Conservation (phyloP, 2,113 vertebrate genomes). For the Mola mola region DNA sequence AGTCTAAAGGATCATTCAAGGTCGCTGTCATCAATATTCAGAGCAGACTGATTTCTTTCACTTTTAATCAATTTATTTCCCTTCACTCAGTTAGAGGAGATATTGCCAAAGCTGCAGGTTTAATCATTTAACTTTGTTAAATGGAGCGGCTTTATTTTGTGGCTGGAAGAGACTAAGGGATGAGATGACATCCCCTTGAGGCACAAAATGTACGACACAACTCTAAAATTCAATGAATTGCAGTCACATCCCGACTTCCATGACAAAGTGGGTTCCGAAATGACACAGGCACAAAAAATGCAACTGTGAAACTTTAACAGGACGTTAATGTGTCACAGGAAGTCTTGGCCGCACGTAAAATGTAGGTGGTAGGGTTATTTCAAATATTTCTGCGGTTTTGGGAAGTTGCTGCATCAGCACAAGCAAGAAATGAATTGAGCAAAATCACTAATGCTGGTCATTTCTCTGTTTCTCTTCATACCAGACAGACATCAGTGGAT, state of each 20-base stretch:
- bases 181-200: not conserved
- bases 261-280: not conserved
- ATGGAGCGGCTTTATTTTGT: not conserved
- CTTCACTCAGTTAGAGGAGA: not conserved
- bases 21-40: conserved; percentile 1
- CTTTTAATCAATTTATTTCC: conserved; percentile 1
- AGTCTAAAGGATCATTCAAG: too few relatives aligned
- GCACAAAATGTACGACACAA: conserved; percentile 1
- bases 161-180: not conserved
- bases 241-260: not conserved
- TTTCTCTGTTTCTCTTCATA: conserved; percentile 1
- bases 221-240: conserved; percentile 4
- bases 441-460: not conserved
- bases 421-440: not conserved
- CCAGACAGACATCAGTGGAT: conserved; percentile 37
- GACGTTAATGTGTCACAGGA: conserved; percentile 6
- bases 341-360: not conserved
- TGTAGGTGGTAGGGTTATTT: not conserved
- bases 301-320: conserved; percentile 36
- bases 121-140: not conserved
- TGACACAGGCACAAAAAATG: conserved; percentile 1
- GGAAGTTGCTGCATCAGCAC: not conserved
- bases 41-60: not conserved
- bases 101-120: not conserved
- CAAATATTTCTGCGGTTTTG: not conserved